These are phyloP conservation scores for Thinocorus orbignyianus DNA, from an alignment of 2,113 vertebrate genomes.

Conservation along the genomic window DNA sequence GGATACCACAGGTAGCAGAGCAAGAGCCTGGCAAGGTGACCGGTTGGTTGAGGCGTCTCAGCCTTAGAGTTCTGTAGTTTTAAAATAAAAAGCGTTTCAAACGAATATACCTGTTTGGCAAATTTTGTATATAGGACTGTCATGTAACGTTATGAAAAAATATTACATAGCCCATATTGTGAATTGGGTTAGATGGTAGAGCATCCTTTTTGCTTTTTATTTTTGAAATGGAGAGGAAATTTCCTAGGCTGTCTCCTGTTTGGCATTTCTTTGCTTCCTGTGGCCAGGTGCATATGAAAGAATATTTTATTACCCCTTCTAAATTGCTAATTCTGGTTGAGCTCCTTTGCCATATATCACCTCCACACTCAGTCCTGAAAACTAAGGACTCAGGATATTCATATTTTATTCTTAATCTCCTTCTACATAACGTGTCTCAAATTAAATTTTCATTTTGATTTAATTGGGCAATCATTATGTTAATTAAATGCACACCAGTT, in stretches of 20 bases:
- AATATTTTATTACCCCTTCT: neutral
- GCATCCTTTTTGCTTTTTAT: neutral
- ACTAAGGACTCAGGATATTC: neutral
- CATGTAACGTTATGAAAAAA: neutral
- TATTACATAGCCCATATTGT: neutral
- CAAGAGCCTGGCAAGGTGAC: neutral
- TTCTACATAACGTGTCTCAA: conserved; percentile 25
- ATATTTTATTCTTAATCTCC: conserved; percentile 40
- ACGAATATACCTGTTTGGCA: neutral
- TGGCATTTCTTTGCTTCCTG: neutral
- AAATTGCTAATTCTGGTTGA: conserved; percentile 25
- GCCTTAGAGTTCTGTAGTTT: neutral
- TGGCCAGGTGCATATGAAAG: neutral
- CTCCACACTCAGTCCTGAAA: neutral
- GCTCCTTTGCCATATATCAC: neutral
- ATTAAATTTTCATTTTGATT: conserved; percentile 64
- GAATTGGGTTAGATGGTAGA: neutral
- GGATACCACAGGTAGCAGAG: neutral
- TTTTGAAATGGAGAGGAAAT: neutral
- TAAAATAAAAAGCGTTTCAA: neutral
- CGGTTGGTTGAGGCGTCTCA: neutral
- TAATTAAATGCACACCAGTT: conserved; percentile 60
- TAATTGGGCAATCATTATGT: conserved; percentile 51
- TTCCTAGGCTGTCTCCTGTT: neutral
- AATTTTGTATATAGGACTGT: neutral